These are phyloP conservation scores for Aphelocoma californica DNA, from an alignment of 2,797 vertebrate species.

Conservation along the genomic window DNA sequence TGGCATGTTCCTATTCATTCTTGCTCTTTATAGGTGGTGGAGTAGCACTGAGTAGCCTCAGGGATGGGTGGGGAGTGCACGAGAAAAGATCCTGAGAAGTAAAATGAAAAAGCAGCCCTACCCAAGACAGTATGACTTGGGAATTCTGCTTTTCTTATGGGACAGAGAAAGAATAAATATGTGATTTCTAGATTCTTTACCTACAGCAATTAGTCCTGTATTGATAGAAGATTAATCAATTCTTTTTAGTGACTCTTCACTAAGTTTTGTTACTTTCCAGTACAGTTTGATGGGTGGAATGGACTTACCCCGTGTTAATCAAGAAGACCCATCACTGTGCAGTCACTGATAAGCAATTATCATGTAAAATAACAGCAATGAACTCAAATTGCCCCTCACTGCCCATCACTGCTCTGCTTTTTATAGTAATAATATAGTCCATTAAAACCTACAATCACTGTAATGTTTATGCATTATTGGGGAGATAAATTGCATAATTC, in stretches of 20 bases:
- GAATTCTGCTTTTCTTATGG: background rate
- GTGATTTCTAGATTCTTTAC: background rate
- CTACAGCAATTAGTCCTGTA: background rate
- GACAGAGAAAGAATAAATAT: background rate
- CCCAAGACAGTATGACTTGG: background rate
- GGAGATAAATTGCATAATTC: slow-evolving; percentile 78
- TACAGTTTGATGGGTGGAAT: background rate
- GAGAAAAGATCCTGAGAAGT: background rate
- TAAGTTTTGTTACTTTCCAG: background rate
- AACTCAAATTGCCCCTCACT: slow-evolving; percentile 71
- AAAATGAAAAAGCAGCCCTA: background rate
- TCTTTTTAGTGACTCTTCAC: background rate
- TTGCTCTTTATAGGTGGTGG: background rate
- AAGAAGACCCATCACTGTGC: background rate
- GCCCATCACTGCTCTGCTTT: slow-evolving; percentile 71
- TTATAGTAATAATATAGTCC: slow-evolving; percentile 73
- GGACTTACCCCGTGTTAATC: slow-evolving; percentile 11
- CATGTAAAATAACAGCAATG: slow-evolving; percentile 71
- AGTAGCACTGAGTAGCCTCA: background rate
- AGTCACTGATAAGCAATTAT: slow-evolving; percentile 62
- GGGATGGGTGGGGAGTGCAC: background rate
- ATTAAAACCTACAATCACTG: slow-evolving; percentile 79
- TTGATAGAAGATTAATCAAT: background rate
- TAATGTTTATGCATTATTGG: slow-evolving; percentile 80
- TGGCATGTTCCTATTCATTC: background rate